Percentiles rank a stretch among this genome's conserved stretches.
These are phyloP conservation scores for Aphaenogaster ashmeadi DNA, from an alignment of 1,140 invertebrate species.

Conservation along the genomic window DNA sequence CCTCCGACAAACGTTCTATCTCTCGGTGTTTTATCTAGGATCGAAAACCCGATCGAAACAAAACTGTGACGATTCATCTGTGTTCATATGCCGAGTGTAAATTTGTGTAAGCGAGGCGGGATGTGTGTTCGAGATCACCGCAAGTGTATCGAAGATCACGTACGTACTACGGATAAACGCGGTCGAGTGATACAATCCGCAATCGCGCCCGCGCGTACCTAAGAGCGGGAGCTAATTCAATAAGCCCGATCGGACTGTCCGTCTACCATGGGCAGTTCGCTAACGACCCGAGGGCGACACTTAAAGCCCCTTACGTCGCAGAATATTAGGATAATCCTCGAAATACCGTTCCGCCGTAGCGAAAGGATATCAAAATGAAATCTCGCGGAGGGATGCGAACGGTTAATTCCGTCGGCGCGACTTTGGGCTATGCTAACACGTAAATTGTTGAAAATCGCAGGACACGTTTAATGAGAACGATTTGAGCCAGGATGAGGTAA, in stretches of 20 bases:
- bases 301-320: constrained; percentile 18
- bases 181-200: constrained; percentile 5
- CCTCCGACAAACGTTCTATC: neutral
- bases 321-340: constrained; percentile 48
- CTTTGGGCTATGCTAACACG: neutral
- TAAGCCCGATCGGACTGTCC: constrained; percentile 46
- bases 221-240: constrained; percentile 50
- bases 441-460: constrained; percentile 36
- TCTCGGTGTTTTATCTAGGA: neutral
- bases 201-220: constrained; percentile 20
- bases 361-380: constrained; percentile 25
- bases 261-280: constrained; percentile 15
- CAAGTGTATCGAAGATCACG: constrained; percentile 1
- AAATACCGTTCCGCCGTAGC: neutral
- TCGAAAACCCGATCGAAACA: neutral
- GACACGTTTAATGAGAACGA: constrained; percentile 5
- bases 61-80: neutral
- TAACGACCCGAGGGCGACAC: constrained; percentile 24
- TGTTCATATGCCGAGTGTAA: neutral
- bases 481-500: neutral
- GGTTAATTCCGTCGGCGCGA: neutral
- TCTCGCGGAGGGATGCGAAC: constrained; percentile 5
- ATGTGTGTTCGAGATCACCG: neutral
- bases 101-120: neutral
- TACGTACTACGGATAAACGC: neutral